These are phyloP conservation scores for Thalassaphorura encarpata DNA, from an alignment of 1,140 invertebrate species.

Conservation along the genomic window DNA sequence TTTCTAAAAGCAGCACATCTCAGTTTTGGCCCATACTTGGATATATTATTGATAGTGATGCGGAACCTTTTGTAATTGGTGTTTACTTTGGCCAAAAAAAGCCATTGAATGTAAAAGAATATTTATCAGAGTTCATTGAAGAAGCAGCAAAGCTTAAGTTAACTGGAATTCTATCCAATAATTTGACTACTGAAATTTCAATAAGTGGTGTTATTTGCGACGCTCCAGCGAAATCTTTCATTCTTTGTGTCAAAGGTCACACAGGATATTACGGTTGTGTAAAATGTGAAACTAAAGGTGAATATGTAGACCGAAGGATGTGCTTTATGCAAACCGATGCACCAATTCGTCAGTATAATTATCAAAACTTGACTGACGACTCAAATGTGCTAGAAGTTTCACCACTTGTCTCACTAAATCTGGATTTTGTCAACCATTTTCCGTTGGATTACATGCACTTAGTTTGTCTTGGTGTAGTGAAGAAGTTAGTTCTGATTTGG, in stretches of 20 bases:
- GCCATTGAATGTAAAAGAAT: constrained; percentile 18
- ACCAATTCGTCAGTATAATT: constrained; percentile 20
- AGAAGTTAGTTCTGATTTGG: constrained; percentile 35
- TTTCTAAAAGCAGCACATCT: constrained; percentile 11
- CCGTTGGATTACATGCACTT: constrained; percentile 36
- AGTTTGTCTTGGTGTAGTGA: constrained; percentile 34
- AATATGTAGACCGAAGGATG: constrained; percentile 19
- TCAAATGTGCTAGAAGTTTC: not conserved
- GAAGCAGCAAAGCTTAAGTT: constrained; percentile 12
- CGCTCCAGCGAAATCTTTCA: constrained; percentile 37
- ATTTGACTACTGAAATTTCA: constrained; percentile 1
- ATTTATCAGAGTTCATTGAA: constrained; percentile 24
- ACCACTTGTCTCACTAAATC: not conserved
- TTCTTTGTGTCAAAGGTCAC: constrained; percentile 35
- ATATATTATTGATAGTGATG: constrained; percentile 24
- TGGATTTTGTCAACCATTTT: constrained; percentile 7
- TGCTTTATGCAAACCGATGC: constrained; percentile 35
- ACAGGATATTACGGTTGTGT: constrained; percentile 36
- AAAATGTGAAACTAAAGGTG: constrained; percentile 35
- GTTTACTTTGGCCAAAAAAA: constrained; percentile 28
- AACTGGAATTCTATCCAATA: constrained; percentile 16
- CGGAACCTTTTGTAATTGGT: constrained; percentile 25
- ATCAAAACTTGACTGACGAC: constrained; percentile 22
- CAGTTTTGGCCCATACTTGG: constrained; percentile 34
- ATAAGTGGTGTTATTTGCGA: constrained; percentile 36